These are phyloP conservation scores for Illadopsis cleaveri DNA, from an alignment of 2,113 vertebrate species.

Conservation along the genomic window DNA sequence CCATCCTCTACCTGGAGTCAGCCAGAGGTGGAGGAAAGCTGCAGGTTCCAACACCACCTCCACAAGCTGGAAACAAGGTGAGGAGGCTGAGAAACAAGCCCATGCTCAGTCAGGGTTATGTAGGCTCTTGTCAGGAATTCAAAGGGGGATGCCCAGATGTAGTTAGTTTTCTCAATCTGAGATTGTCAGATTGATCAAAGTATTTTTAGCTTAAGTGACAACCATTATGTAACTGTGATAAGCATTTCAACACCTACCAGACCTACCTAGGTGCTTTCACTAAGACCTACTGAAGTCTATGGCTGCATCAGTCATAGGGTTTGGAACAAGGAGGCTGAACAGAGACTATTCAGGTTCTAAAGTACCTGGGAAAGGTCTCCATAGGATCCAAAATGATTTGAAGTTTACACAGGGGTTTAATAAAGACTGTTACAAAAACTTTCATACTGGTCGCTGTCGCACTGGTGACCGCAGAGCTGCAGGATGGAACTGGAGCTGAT, in stretches of 20 bases:
- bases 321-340: neutral
- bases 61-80: neutral
- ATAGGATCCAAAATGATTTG: neutral
- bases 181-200: neutral
- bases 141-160: neutral
- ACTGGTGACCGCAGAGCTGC: neutral
- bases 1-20: neutral
- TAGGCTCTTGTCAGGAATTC: neutral
- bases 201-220: neutral
- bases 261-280: neutral
- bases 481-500: neutral
- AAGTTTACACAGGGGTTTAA: neutral
- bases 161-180: neutral
- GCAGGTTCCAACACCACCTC: neutral
- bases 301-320: neutral
- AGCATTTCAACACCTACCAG: neutral
- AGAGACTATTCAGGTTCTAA: neutral
- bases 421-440: neutral
- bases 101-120: neutral
- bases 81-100: neutral
- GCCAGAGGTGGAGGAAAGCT: neutral
- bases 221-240: neutral
- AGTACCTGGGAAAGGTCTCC: neutral
- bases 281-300: neutral
- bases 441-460: neutral